Evolutionary conservation across 2,113 vertebrate species (phyloP), one percentile per base, ranked within the genome.

Genomic region (Bujurquina vittata): DNA sequence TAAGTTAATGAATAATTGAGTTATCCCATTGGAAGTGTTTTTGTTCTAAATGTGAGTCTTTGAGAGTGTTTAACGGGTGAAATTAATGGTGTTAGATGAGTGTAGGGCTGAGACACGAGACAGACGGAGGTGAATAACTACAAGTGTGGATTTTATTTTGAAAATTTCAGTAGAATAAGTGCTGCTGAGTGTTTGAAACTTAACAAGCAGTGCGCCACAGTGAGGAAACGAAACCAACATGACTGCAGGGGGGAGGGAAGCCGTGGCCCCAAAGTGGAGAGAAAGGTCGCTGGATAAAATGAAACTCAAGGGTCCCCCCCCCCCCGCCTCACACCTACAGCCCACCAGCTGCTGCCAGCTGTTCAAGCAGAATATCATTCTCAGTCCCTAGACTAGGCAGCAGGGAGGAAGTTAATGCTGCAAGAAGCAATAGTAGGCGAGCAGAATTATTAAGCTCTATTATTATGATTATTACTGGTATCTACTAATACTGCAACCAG

Each of bases 141-240:
- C 20, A 73, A 1, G 3, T 4, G 3, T 14, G 0, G 7, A 1
- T 77, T 85, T 46, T 92, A 89, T 88, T 89, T 72, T 91, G 89
- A 91, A 81, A 85, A 17, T 2, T 2, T 2, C 3, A 46, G 35
- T 55, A n/a, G 81, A 1, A 1, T 4, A 4, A 37, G 2, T 1
- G 1, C 43, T 43, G 7, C 1, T 1, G 1, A 3, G 2, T 6
- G 0, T 43, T 20, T 55, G 1, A 10, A 69, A 4, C 14, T 77
- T 40, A 9, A 35, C 33, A 33, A 7, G 5, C 43, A 35, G 12
- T 10, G 23, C 7, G 12, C 22, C 10, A 3, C 26, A 10, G 1
- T 31, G 11, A 62, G 79, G 89, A 92, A 90, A 84, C 63, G 91
- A 92, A 92, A 92, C 65, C 12, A 10, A 23, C 20, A 17, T 35